Base-by-base conservation (phyloP, 2,888 invertebrate species). In the Spicauda simplicius region DNA sequence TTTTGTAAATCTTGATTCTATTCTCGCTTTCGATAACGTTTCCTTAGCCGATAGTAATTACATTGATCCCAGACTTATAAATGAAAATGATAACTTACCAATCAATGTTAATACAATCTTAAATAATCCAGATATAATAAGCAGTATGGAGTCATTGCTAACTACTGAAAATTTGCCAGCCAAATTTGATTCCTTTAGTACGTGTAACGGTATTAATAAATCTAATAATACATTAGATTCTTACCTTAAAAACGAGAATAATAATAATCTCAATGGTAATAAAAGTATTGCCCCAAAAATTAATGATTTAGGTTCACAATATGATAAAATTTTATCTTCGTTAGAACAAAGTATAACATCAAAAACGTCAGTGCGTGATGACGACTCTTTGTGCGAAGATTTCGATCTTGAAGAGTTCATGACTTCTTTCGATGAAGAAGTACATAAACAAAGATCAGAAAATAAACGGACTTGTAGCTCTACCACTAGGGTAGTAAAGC, bases 71-170 rank as follows among this genome's bases (percentile, higher is more conserved):
- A 88, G 93, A 75, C 89, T 96, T 68, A 96, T 96, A 68, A 96
- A 96, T 83, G 95, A 95, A 86, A 95, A 95, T 81, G 96, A 96
- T 83, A 96, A 96, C 87, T 88, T 96, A 60, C 94, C 95, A 18
- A 94, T 96, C 48, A 93, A 93, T 76, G 92, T 94, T 18, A 93
- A 91, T 72, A 94, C 91, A 30, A 88, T 94, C 73, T 77, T 92
- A 72, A 91, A 93, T 76, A 93, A 93, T 73, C 92, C 93, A 18
- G 93, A 92, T 70, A 91, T 93, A 30, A 89, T 93, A 56, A 93
- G 93, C 76, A 93, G 93, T 74, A 91, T 93, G 89, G 93, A 93
- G 79, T 93, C 93, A 62, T 82, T 93, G 71, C 82, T 90, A 11
- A 92, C 90, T 58, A 92, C 92, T 61, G 93, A 93, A 83, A 93